Evolutionary conservation across 2,797 vertebrate species (phyloP), one percentile per base, ranked within the genome.

Genomic region (Schizopygopsis malacanthus): DNA sequence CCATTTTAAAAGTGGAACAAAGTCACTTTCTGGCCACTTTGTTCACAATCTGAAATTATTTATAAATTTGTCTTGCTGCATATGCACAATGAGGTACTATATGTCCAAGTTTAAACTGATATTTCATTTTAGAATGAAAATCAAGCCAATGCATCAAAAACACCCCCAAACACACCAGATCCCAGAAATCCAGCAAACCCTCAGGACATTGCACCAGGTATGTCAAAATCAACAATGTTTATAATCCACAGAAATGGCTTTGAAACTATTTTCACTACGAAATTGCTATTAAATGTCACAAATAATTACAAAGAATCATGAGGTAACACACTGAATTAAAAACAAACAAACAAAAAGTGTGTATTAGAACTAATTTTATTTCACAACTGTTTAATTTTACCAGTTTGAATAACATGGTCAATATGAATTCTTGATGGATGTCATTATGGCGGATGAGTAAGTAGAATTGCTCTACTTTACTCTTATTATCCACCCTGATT

Each of bases 191-290:
- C 95, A 45, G 93, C 93, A 0, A 95, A 96, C 88, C 95, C 96
- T 84, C 96, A 96, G 87, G 95, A 91, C 89, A 95, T 96, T 4
- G 95, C 95, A 87, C 96, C 97, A 96, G 98, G 97, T 99, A 96
- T 92, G 9, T 52, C 10, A 69, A 52, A 77, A 47, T 61, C 33
- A 16, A 63, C 41, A 12, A 4, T 85, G 15, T 33, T 75, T 39
- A 15, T 22, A 43, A 56, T 41, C 22, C 7, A 39, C 59, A 75
- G 11, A 25, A 11, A 18, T 67, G 28, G 15, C 3, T 37, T 8
- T 67, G 15, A 33, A 65, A 33, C 63, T 8, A 37, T 67, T 37
- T 37, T 67, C 65, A 67, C 33, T 18, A 37, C 37, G 33, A 37
- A 18, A 37, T 37, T 37, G 28, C 13, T 67, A 18, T 18, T 37